These are phyloP conservation scores for Tupaia tana DNA, from an alignment of 2,113 vertebrate genomes.

Conservation along the genomic window DNA sequence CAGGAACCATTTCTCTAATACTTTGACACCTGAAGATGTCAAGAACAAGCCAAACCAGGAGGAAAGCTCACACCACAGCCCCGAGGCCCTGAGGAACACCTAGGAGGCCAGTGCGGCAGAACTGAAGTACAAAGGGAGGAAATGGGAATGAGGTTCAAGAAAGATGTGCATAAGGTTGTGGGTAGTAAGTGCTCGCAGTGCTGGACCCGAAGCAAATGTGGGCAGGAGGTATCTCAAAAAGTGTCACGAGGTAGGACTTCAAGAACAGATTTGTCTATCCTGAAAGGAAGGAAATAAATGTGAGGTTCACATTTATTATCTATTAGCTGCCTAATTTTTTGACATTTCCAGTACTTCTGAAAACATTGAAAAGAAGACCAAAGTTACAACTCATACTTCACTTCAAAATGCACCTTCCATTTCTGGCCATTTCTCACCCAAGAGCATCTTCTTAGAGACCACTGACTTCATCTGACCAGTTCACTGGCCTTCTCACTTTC, in stretches of 20 bases:
- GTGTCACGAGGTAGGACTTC: not conserved
- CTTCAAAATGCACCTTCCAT: not conserved
- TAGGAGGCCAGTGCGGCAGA: not conserved
- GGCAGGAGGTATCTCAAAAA: not conserved
- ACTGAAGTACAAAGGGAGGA: not conserved
- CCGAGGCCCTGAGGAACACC: not conserved
- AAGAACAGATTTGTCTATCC: not conserved
- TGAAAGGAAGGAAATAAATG: not conserved
- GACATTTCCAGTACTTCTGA: not conserved
- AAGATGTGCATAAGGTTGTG: accelerated
- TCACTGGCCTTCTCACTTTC: not conserved
- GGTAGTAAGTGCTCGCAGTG: accelerated
- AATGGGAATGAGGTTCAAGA: not conserved
- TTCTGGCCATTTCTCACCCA: not conserved
- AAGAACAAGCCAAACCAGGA: not conserved
- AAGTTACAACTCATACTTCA: not conserved
- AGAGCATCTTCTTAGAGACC: not conserved
- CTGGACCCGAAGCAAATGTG: not conserved
- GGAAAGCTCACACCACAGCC: not conserved
- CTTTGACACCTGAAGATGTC: not conserved
- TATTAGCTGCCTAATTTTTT: not conserved
- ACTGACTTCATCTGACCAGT: not conserved
- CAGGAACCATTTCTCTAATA: not conserved
- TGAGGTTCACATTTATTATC: not conserved
- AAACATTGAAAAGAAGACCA: not conserved